Evolutionary conservation across 2,888 invertebrate genomes (phyloP).

Genomic region (Limnephilus lunatus): DNA sequence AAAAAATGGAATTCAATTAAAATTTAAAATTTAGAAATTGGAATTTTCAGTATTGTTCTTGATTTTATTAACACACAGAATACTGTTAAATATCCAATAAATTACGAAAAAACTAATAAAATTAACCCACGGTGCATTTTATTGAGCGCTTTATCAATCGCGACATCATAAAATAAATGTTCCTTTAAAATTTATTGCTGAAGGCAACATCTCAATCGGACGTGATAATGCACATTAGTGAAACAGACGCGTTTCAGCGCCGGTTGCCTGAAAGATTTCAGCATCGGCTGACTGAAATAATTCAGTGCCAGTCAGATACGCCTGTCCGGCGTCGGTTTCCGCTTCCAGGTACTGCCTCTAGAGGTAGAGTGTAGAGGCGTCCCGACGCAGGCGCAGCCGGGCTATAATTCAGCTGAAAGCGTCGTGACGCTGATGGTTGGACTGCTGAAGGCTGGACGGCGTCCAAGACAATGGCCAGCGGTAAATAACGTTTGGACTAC

Average conservation of each 20-base stretch:
- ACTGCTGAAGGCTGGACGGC: not conserved
- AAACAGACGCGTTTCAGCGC: not conserved
- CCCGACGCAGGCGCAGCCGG: not conserved
- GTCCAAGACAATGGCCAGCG: not conserved
- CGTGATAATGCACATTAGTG: constrained; percentile 13
- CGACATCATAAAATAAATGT: not conserved
- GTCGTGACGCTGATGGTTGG: not conserved
- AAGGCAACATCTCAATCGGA: constrained; percentile 10
- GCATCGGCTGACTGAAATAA: not conserved
- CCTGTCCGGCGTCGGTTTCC: not conserved
- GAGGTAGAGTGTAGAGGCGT: not conserved
- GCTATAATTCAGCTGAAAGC: constrained; percentile 6
- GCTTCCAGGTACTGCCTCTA: constrained; percentile 15
- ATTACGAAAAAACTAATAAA: not conserved
- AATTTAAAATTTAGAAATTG: no score
- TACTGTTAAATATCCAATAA: not conserved
- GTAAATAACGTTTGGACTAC: not conserved
- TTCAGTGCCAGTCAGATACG: not conserved
- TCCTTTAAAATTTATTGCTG: not conserved
- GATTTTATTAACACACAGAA: no score
- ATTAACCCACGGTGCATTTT: not conserved
- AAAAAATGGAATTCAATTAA: no score
- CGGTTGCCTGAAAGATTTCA: constrained; percentile 11
- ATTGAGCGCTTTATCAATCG: not conserved
- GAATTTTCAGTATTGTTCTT: no score